Conservation (phyloP, 2,113 vertebrate species). For the Zosterops borbonicus region DNA sequence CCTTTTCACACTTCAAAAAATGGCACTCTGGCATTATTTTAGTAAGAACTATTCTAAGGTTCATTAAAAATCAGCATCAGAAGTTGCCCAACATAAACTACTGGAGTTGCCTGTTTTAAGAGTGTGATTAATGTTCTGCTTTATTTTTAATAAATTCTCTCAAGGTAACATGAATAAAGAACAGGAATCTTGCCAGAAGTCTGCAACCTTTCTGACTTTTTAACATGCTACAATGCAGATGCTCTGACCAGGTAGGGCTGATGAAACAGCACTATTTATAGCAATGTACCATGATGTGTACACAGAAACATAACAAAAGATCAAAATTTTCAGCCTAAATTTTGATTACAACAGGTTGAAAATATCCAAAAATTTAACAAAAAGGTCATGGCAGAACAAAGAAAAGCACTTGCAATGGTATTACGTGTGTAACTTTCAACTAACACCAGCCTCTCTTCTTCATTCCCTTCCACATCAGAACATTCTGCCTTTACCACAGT, state of each 20-base stretch:
- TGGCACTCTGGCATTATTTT: background rate
- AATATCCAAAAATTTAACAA: background rate
- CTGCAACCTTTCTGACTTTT: background rate
- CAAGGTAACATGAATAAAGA: background rate
- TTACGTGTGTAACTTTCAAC: accelerated
- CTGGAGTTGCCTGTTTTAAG: background rate
- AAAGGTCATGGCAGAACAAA: background rate
- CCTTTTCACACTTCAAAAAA: background rate
- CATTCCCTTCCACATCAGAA: background rate
- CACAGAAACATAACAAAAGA: background rate
- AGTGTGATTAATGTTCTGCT: background rate
- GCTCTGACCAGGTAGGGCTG: background rate
- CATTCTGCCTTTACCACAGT: background rate
- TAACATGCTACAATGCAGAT: background rate
- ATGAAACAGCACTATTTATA: background rate
- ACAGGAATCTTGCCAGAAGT: background rate
- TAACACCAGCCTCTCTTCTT: background rate
- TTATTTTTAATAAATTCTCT: background rate
- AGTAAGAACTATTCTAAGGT: background rate
- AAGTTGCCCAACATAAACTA: background rate
- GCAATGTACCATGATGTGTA: accelerated
- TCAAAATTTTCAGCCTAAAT: background rate
- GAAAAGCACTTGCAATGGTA: background rate
- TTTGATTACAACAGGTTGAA: background rate
- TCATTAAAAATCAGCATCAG: background rate